These are phyloP conservation scores for Sterrhoptilus dennistouni DNA, from an alignment of 2,113 vertebrate genomes.

Conservation along the genomic window DNA sequence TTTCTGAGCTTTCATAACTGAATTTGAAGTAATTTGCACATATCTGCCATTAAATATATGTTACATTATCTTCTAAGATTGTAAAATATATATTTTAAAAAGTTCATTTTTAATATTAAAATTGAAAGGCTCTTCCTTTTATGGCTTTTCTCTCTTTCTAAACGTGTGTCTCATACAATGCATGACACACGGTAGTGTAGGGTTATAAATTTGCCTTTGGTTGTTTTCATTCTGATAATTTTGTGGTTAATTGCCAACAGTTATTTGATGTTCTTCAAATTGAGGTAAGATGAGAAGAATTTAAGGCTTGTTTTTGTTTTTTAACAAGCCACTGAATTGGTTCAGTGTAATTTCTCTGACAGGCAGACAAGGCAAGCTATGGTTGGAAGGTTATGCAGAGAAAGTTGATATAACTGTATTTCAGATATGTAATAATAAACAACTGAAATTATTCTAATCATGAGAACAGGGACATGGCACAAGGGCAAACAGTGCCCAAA, in stretches of 20 bases:
- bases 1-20: neutral
- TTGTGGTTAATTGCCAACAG: neutral
- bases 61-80: neutral
- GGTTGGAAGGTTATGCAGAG: neutral
- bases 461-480: neutral
- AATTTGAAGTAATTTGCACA: neutral
- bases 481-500: neutral
- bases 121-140: neutral
- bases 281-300: neutral
- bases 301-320: neutral
- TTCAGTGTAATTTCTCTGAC: neutral
- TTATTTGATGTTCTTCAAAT: neutral
- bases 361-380: neutral
- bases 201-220: neutral
- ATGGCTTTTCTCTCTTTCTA: neutral
- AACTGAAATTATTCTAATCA: neutral
- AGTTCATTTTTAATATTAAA: neutral
- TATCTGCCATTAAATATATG: neutral
- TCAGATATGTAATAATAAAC: neutral
- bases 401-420: neutral
- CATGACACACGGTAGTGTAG: fast-evolving
- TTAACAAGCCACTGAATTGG: neutral
- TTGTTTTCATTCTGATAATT: neutral
- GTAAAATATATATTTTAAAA: neutral
- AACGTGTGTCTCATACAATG: neutral